Percentiles rank a stretch among this genome's conserved stretches.
These are phyloP conservation scores for Chymomyza fuscimana DNA, from an alignment of 2,888 invertebrate species.

Conservation along the genomic window DNA sequence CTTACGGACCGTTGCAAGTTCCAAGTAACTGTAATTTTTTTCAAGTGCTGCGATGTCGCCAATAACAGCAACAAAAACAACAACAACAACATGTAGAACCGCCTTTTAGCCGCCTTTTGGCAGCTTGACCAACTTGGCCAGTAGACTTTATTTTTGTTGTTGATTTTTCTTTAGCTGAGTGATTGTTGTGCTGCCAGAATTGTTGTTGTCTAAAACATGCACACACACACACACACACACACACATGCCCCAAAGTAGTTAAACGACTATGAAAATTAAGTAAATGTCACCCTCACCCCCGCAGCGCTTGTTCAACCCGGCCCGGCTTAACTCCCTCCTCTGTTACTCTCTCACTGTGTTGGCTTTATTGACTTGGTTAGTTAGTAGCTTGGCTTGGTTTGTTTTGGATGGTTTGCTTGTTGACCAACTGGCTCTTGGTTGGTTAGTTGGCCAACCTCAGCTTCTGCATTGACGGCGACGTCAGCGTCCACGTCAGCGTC, in stretches of 20 bases:
- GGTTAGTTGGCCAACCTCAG: constrained; percentile 5
- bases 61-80: constrained; percentile 21
- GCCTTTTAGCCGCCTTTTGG: constrained; percentile 60
- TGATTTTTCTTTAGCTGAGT: constrained; percentile 41
- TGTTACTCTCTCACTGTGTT: neutral
- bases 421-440: neutral
- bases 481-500: constrained; percentile 17
- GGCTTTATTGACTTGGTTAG: neutral
- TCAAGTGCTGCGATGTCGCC: constrained; percentile 30
- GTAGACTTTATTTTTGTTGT: constrained; percentile 18
- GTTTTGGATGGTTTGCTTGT: neutral
- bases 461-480: constrained; percentile 11
- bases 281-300: constrained; percentile 43
- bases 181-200: constrained; percentile 42
- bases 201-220: constrained; percentile 12
- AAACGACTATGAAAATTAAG: constrained; percentile 49
- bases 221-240: neutral
- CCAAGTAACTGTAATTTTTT: constrained; percentile 53
- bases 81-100: constrained; percentile 32
- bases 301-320: neutral
- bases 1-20: constrained; percentile 34
- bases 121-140: constrained; percentile 47
- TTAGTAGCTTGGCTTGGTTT: neutral
- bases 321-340: neutral
- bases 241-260: constrained; percentile 37